Conservation (phyloP, 2,888 invertebrate genomes). For the Rhingia campestris region DNA sequence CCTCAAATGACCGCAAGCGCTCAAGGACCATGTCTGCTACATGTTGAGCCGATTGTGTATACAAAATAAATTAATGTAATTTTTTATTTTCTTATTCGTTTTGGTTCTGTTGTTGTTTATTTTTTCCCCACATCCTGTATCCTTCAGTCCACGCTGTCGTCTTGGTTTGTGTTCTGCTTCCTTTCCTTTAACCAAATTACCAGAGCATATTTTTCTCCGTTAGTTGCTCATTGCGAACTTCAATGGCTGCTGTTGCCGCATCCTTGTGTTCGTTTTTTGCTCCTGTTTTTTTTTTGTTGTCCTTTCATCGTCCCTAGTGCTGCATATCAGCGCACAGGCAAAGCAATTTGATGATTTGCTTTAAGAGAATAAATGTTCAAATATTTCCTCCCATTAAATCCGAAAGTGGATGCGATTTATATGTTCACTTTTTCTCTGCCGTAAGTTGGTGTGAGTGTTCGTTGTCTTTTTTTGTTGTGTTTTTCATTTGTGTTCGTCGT, state of each 20-base stretch:
- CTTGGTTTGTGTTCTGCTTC: conserved; percentile 3
- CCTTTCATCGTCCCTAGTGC: conserved; percentile 18
- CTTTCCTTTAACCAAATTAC: conserved; percentile 57
- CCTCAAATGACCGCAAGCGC: conserved; percentile 29
- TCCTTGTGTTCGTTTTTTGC: conserved; percentile 4
- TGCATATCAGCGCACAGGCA: conserved; percentile 40
- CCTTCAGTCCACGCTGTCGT: conserved; percentile 14
- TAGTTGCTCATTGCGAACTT: conserved; percentile 23
- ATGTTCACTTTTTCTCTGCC: conserved; percentile 32
- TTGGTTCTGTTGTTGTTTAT: conserved; percentile 1
- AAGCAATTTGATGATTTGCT: conserved; percentile 65
- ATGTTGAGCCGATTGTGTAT: conserved; percentile 40
- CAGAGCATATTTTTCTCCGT: conserved; percentile 57
- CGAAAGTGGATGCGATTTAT: conserved; percentile 70
- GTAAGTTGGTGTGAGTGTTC: conserved; percentile 6
- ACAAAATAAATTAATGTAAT: conserved; percentile 64
- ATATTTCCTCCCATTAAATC: conserved; percentile 69
- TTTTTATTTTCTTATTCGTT: conserved; percentile 35
- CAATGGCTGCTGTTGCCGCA: not conserved
- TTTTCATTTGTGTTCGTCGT: conserved; percentile 5
- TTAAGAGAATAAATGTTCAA: conserved; percentile 62
- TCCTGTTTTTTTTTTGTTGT: not conserved
- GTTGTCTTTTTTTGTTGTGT: conserved; percentile 31
- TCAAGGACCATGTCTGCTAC: conserved; percentile 11
- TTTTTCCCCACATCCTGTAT: conserved; percentile 10